These are phyloP conservation scores for Anagyrus pseudococci DNA, from an alignment of 2,888 invertebrate genomes.

Conservation along the genomic window DNA sequence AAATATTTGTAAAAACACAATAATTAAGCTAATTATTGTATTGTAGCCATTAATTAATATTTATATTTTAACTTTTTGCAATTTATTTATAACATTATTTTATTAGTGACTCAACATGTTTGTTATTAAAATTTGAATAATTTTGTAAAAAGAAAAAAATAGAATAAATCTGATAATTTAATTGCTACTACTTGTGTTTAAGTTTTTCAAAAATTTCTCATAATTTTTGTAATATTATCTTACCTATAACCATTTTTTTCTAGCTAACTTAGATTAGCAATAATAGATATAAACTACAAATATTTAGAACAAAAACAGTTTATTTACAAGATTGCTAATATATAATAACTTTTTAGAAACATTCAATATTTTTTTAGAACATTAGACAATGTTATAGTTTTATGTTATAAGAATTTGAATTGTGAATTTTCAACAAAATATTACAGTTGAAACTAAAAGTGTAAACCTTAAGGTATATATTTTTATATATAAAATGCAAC, in stretches of 20 bases:
- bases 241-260: no score
- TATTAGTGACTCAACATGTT: background rate
- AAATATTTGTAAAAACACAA: background rate
- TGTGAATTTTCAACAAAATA: conserved; percentile 7
- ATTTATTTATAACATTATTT: background rate
- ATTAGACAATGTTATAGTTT: conserved; percentile 7
- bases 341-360: conserved; percentile 13
- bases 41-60: no score
- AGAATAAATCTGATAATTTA: conserved; percentile 14
- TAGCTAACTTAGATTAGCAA: no score
- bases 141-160: conserved; percentile 5
- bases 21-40: background rate
- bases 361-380: conserved; percentile 17
- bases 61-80: background rate
- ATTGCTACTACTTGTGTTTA: no score
- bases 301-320: conserved; percentile 45
- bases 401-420: background rate
- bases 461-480: conserved; percentile 1
- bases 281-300: background rate
- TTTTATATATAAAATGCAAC: conserved; percentile 23
- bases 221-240: no score
- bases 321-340: conserved; percentile 41
- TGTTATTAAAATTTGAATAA: background rate
- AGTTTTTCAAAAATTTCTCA: no score
- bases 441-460: background rate